Conservation (phyloP, 2,113 vertebrate genomes). For the Myotis yumanensis region DNA sequence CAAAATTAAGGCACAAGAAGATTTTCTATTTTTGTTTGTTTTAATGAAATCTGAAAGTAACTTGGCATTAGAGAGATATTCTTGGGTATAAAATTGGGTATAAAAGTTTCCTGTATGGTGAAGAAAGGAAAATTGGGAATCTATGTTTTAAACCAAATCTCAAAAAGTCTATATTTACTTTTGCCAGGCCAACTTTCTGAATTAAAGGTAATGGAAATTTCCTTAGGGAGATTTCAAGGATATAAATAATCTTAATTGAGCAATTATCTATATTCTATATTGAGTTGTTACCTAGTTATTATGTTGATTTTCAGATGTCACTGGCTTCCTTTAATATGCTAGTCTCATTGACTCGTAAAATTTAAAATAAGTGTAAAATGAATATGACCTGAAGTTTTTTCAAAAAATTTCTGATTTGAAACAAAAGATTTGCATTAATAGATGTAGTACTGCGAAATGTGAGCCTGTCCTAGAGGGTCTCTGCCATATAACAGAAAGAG, state of each 20-base stretch:
- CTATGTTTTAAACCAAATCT: background rate
- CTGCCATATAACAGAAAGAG: background rate
- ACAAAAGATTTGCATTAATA: background rate
- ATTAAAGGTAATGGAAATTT: background rate
- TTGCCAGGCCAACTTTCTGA: background rate
- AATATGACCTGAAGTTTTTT: background rate
- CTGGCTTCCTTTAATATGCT: background rate
- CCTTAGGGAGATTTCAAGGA: background rate
- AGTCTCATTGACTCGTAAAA: background rate
- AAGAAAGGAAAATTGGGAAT: constrained; percentile 18
- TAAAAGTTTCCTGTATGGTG: background rate
- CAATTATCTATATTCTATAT: background rate
- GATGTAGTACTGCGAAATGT: background rate
- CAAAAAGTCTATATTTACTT: background rate
- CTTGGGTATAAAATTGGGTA: background rate
- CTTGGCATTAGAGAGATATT: background rate
- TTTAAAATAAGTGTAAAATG: constrained; percentile 34
- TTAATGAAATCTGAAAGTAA: background rate
- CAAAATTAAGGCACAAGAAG: background rate
- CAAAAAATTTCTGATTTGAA: background rate
- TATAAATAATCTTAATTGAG: background rate
- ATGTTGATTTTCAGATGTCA: constrained; percentile 8
- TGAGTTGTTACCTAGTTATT: background rate
- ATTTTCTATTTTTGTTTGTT: background rate
- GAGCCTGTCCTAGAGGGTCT: background rate